Evolutionary conservation across 2,888 invertebrate species (phyloP), one percentile per base, ranked within the genome.

Genomic region (Pycnomerus fuliginosus): DNA sequence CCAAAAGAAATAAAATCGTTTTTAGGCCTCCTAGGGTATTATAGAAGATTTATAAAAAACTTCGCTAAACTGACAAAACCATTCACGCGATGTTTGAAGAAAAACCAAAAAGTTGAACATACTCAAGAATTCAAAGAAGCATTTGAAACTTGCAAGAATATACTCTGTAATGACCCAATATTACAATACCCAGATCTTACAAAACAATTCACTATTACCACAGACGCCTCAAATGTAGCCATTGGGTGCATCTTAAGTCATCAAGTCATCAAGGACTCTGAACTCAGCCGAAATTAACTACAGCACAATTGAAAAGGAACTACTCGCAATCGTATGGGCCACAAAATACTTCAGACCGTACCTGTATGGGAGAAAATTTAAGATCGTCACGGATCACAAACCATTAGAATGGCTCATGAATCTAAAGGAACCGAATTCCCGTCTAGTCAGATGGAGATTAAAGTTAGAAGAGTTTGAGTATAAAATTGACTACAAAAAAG

Each of bases 401-500:
- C 25, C 25, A 4, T 12, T 25, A 4, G 25, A 10, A 8, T 25
- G 25, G 25, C 11, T 25, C 8, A 10, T 25, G 8, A 25, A 25
- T 25, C 11, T 4, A 3, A 4, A 10, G 4, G 25, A 25, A 8
- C 25, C 25, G 4, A 25, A 10, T 10, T 25, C 25, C 11, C 4
- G 10, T 4, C 11, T 25, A 4, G 25, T 25, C 4, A 4, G 25
- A 3, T 25, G 25, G 25, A 25, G 25, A 10, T 25, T 25, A 10
- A 25, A 25, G 11, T 10, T 25, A 25, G 25, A 10, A 25, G 25
- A 25, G 10, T 25, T 7, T 10, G 25, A 25, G 8, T 25, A 25
- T 12, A 12, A 25, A 10, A 25, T 25, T 8, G 3, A 7, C 11
- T 25, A 25, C 25, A 25, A 25, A 25, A 4, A 4, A 10, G 25